Percentiles rank a stretch among this genome's conserved stretches.
Conservation (phyloP, 1,140 invertebrate species). For the Drosophila parvula region DNA sequence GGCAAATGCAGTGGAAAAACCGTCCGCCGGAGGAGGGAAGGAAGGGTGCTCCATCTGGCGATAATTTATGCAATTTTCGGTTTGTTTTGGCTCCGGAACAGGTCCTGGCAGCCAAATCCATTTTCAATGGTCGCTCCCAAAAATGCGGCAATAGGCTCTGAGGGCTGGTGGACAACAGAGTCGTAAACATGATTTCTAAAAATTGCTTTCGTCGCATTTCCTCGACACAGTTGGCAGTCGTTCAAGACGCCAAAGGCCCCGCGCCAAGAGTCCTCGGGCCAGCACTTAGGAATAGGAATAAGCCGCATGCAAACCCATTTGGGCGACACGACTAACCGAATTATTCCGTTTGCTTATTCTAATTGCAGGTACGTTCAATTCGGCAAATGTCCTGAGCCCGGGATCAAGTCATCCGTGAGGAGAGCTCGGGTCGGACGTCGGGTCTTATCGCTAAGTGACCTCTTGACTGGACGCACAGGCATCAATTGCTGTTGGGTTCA, state of each 20-base stretch:
- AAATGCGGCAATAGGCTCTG: constrained; percentile 65
- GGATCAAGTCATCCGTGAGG: constrained; percentile 33
- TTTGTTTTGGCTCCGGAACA: constrained; percentile 49
- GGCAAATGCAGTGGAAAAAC: constrained; percentile 72
- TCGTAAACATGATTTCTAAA: constrained; percentile 60
- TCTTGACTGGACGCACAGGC: constrained; percentile 47
- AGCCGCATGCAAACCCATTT: constrained; percentile 7
- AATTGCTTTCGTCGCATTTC: constrained; percentile 69
- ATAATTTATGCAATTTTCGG: constrained; percentile 71
- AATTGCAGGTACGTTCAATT: constrained; percentile 54
- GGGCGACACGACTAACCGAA: constrained; percentile 33
- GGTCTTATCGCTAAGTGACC: constrained; percentile 68
- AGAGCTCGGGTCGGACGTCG: constrained; percentile 5
- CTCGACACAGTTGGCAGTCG: constrained; percentile 64
- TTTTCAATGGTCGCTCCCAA: constrained; percentile 52
- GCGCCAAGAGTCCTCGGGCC: constrained; percentile 12
- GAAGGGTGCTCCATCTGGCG: constrained; percentile 25
- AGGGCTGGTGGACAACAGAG: constrained; percentile 36
- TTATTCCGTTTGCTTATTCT: constrained; percentile 36
- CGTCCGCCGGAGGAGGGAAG: constrained; percentile 4
- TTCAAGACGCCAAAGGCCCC: constrained; percentile 40
- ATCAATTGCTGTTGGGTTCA: constrained; percentile 51
- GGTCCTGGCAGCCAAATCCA: constrained; percentile 46
- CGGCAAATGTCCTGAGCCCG: constrained; percentile 18
- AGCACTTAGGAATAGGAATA: constrained; percentile 23